Percentiles rank a stretch among this genome's conserved stretches.
Evolutionary conservation across 2,113 vertebrate genomes (phyloP).

Genomic region (Seriola quinqueradiata): DNA sequence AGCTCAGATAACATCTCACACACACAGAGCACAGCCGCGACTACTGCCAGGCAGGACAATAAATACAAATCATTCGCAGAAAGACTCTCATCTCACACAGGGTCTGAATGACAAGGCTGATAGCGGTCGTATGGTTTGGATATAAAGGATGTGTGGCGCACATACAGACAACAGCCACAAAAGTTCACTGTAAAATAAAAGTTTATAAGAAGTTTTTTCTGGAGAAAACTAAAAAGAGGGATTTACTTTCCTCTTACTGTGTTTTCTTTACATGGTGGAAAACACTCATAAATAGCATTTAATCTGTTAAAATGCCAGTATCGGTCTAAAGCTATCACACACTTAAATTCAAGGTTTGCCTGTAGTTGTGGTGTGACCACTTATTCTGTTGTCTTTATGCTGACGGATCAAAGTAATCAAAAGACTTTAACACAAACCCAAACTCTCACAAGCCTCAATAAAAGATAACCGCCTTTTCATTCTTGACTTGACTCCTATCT

Average conservation of each 20-base stretch:
- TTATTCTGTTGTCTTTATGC: background rate
- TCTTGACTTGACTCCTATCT: background rate
- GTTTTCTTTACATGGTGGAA: background rate
- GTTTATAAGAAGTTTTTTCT: background rate
- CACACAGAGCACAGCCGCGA: background rate
- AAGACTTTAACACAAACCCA: background rate
- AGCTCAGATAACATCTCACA: conserved; percentile 57
- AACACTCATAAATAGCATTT: background rate
- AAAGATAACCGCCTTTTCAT: conserved; percentile 4
- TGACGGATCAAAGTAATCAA: conserved; percentile 23
- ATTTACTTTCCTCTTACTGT: background rate
- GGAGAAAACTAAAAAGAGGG: background rate
- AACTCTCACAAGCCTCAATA: background rate
- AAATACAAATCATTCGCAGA: conserved; percentile 43
- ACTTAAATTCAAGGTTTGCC: background rate
- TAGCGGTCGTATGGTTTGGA: background rate
- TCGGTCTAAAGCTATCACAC: background rate
- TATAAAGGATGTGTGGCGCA: background rate
- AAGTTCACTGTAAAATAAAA: background rate
- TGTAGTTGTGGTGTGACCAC: background rate
- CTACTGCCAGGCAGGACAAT: background rate
- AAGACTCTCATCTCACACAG: conserved; percentile 17
- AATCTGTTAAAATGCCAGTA: background rate
- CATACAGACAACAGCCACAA: background rate
- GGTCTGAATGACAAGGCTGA: conserved; percentile 8